These are phyloP conservation scores for Lithosia quadra DNA, from an alignment of 2,888 invertebrate species.

Conservation along the genomic window DNA sequence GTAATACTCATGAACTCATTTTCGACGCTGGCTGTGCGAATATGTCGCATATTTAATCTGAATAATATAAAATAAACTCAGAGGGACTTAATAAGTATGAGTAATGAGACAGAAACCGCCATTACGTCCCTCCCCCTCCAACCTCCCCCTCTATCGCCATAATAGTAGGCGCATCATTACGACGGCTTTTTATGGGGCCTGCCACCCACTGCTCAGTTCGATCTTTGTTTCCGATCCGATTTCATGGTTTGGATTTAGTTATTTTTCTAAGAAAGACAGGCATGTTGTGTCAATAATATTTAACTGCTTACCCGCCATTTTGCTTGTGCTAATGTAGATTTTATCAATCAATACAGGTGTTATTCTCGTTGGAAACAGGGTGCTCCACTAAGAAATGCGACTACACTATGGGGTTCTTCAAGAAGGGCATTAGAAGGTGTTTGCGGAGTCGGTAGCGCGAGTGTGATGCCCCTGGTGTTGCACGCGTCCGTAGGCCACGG, in stretches of 20 bases:
- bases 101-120: slow-evolving; percentile 33
- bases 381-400: too few relatives aligned
- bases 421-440: too few relatives aligned
- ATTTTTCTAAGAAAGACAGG: neutral
- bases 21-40: neutral
- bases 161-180: slow-evolving; percentile 16
- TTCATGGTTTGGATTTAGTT: neutral
- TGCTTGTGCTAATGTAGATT: neutral
- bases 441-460: too few relatives aligned
- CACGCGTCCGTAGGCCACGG: too few relatives aligned
- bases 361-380: neutral
- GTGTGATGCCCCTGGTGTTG: too few relatives aligned
- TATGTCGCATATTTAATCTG: slow-evolving; percentile 8
- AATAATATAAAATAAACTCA: slow-evolving; percentile 23
- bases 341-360: neutral
- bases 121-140: slow-evolving; percentile 6
- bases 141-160: neutral
- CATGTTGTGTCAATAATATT: neutral
- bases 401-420: too few relatives aligned
- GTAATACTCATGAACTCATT: neutral
- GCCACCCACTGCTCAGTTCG: slow-evolving; percentile 20
- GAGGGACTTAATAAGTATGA: slow-evolving; percentile 23
- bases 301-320: neutral
- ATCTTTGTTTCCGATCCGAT: slow-evolving; percentile 18
- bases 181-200: slow-evolving; percentile 27